phyloP scores from a whole-genome alignment of 2,797 vertebrate species.

The Bucorvus abyssinicus region DNA sequence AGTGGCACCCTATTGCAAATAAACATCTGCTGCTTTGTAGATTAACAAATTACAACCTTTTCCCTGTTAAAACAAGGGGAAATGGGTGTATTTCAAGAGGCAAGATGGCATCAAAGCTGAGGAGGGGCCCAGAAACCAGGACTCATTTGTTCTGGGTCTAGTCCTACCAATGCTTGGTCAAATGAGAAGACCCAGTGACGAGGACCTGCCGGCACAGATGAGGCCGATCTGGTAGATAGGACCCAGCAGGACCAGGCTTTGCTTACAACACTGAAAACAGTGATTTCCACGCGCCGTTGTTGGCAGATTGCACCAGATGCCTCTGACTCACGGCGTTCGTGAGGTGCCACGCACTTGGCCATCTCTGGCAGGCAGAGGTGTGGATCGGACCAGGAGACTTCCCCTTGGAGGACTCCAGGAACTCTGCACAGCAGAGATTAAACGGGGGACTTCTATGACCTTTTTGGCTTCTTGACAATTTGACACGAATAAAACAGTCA shows the following conservation, averaged over 20 bases:
- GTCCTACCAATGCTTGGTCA: background rate
- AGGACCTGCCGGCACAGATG: background rate
- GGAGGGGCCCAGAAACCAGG: background rate
- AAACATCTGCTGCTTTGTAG: background rate
- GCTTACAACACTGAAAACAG: background rate
- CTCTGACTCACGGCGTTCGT: background rate
- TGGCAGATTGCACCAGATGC: background rate
- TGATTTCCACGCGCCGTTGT: background rate
- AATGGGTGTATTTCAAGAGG: background rate
- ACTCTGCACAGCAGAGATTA: background rate
- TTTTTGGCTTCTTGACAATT: background rate
- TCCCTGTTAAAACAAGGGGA: background rate
- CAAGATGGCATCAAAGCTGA: background rate
- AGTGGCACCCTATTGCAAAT: background rate
- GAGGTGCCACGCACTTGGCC: background rate
- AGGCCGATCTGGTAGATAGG: background rate
- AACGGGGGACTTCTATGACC: background rate
- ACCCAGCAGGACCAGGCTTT: background rate
- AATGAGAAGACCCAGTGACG: background rate
- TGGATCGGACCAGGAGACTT: background rate
- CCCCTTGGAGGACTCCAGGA: background rate
- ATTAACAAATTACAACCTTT: background rate
- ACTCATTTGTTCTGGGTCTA: background rate
- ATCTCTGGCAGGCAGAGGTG: background rate
- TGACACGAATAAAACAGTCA: background rate